Evolutionary conservation across 2,797 vertebrate species (phyloP).

Genomic region (Chrysocyon brachyurus): DNA sequence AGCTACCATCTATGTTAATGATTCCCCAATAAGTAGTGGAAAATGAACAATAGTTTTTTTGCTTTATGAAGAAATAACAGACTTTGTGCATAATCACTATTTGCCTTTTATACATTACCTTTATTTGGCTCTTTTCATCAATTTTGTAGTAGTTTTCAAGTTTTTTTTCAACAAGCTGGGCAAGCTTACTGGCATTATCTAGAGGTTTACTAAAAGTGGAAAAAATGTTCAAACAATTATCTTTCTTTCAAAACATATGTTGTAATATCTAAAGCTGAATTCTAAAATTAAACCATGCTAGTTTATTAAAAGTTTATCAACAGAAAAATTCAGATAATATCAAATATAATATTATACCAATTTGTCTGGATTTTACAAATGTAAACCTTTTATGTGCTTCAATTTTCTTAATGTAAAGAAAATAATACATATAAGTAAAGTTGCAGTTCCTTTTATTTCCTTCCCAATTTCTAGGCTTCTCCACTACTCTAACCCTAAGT

Average conservation of each 20-base stretch:
- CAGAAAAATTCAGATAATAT: neutral
- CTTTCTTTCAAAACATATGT: constrained; percentile 62
- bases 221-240: constrained; percentile 71
- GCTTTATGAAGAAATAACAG: constrained; percentile 46
- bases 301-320: constrained; percentile 50
- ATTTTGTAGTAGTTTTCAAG: constrained; percentile 93
- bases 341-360: neutral
- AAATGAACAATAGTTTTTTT: neutral
- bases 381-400: constrained; percentile 22
- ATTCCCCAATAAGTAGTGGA: neutral
- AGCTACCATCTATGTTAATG: neutral
- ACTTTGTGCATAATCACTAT: neutral
- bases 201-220: constrained; percentile 90
- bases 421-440: constrained; percentile 45
- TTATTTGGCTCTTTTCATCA: constrained; percentile 94
- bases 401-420: constrained; percentile 52
- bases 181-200: constrained; percentile 93
- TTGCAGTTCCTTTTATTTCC: neutral
- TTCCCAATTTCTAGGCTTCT: neutral
- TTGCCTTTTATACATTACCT: constrained; percentile 90
- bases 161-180: constrained; percentile 94
- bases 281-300: constrained; percentile 55
- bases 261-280: constrained; percentile 58
- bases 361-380: constrained; percentile 18
- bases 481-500: neutral